These are phyloP conservation scores for Chaetodon trifasciatus DNA, from an alignment of 2,797 vertebrate genomes.

Conservation along the genomic window DNA sequence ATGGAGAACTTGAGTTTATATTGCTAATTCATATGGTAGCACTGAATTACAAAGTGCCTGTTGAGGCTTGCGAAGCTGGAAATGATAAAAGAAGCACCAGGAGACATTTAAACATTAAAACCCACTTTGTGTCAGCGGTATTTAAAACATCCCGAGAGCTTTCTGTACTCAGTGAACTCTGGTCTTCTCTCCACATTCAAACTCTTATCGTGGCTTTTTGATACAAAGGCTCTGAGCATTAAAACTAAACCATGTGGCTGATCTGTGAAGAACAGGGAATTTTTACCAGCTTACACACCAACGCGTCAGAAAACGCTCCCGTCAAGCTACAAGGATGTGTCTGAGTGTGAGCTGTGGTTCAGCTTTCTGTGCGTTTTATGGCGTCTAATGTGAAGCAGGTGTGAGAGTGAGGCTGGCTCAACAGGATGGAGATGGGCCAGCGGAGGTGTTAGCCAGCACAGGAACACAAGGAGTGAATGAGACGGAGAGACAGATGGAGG, in stretches of 20 bases:
- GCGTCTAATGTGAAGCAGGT: conserved; percentile 78
- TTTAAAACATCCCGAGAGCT: conserved; percentile 29
- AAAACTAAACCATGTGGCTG: conserved; percentile 67
- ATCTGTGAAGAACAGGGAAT: conserved; percentile 37
- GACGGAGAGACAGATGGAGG: conserved; percentile 20
- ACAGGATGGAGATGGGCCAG: conserved; percentile 20
- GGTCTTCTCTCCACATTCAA: conserved; percentile 23
- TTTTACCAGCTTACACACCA: conserved; percentile 47
- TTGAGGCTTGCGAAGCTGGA: background rate
- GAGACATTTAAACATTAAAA: conserved; percentile 26
- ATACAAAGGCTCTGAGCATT: conserved; percentile 30
- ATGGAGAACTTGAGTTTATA: background rate
- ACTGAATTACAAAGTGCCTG: background rate
- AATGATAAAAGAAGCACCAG: background rate
- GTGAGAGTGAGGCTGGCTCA: conserved; percentile 48
- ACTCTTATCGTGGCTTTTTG: conserved; percentile 41
- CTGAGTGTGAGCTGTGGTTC: conserved; percentile 52
- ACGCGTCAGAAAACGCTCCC: conserved; percentile 28
- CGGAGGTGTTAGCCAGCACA: conserved; percentile 43
- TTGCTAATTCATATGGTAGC: background rate
- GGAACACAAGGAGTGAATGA: conserved; percentile 45
- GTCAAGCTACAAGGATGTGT: conserved; percentile 52
- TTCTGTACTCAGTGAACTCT: conserved; percentile 22
- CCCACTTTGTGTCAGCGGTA: conserved; percentile 6
- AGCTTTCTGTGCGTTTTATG: conserved; percentile 67